Percentiles rank a stretch among this genome's conserved stretches.
Evolutionary conservation across 2,888 invertebrate species (phyloP).

Genomic region (Megamerina dolium): DNA sequence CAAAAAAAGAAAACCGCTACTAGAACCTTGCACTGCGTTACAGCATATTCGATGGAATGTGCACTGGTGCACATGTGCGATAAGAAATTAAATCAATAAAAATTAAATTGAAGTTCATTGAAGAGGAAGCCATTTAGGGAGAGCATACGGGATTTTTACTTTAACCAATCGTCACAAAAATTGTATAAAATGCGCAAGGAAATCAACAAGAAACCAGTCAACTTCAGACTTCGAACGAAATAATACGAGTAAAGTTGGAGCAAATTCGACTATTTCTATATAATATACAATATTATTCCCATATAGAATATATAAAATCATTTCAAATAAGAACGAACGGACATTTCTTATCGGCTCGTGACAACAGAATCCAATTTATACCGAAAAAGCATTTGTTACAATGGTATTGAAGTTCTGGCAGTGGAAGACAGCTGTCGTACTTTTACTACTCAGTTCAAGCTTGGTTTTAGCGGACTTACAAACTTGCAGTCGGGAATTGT

Average conservation of each 20-base stretch:
- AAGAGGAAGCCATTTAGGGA: conserved; percentile 16
- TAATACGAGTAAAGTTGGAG: background rate
- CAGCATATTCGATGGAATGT: conserved; percentile 7
- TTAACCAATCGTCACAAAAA: background rate
- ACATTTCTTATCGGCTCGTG: too few relatives aligned
- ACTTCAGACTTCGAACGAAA: conserved; percentile 16
- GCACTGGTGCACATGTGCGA: conserved; percentile 27
- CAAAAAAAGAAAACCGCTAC: too few relatives aligned
- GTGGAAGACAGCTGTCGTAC: conserved; percentile 27
- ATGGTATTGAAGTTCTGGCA: conserved; percentile 31
- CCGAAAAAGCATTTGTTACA: too few relatives aligned
- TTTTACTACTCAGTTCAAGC: conserved; percentile 24
- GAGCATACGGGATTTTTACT: background rate
- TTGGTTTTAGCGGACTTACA: conserved; percentile 18
- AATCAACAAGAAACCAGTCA: conserved; percentile 18
- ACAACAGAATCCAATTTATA: too few relatives aligned
- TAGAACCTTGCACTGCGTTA: too few relatives aligned
- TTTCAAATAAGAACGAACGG: too few relatives aligned
- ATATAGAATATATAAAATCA: too few relatives aligned
- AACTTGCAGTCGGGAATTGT: conserved; percentile 16
- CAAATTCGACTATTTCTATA: too few relatives aligned
- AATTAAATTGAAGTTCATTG: conserved; percentile 22
- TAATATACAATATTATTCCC: too few relatives aligned
- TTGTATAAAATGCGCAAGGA: conserved; percentile 22
- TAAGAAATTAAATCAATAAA: conserved; percentile 27